Percentiles rank a stretch among this genome's conserved stretches.
phyloP scores from a whole-genome alignment of 2,797 vertebrate species.

The Pelochelys cantorii region DNA sequence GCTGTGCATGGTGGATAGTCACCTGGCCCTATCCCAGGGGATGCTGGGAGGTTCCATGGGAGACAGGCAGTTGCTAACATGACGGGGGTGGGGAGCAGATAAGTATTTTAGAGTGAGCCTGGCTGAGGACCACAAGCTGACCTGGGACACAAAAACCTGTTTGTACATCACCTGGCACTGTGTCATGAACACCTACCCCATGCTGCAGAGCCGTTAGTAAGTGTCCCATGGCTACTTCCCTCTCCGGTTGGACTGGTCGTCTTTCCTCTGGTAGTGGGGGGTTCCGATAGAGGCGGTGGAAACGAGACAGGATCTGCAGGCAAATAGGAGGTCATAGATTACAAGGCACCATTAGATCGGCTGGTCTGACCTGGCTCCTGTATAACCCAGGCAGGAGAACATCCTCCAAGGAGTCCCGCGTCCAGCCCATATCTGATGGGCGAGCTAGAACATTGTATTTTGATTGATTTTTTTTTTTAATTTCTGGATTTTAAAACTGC shows the following conservation, averaged over 20 bases:
- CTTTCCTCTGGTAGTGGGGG: accelerated
- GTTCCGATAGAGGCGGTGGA: neutral
- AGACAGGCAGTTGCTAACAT: neutral
- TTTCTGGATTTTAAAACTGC: neutral
- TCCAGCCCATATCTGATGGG: neutral
- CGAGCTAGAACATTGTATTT: neutral
- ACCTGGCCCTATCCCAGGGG: neutral
- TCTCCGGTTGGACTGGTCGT: too few species aligned
- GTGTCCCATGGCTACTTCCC: too few species aligned
- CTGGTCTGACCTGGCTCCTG: neutral
- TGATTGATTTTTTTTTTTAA: too few species aligned
- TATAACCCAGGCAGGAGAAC: neutral
- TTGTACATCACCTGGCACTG: too few species aligned
- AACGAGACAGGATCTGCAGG: too few species aligned
- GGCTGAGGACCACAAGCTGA: too few species aligned
- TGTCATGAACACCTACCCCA: neutral
- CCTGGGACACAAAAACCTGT: too few species aligned
- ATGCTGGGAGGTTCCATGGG: neutral
- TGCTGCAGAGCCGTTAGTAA: neutral
- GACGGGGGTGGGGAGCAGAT: too few species aligned
- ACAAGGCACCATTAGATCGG: neutral
- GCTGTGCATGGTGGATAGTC: neutral
- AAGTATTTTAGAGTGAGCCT: too few species aligned
- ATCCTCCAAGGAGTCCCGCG: neutral
- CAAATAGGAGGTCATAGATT: too few species aligned